A percentile compares a stretch with the other conserved stretches of the same genome.
These are phyloP conservation scores for Hydrolagus affinis DNA, from an alignment of 2,113 vertebrate genomes.

Conservation along the genomic window DNA sequence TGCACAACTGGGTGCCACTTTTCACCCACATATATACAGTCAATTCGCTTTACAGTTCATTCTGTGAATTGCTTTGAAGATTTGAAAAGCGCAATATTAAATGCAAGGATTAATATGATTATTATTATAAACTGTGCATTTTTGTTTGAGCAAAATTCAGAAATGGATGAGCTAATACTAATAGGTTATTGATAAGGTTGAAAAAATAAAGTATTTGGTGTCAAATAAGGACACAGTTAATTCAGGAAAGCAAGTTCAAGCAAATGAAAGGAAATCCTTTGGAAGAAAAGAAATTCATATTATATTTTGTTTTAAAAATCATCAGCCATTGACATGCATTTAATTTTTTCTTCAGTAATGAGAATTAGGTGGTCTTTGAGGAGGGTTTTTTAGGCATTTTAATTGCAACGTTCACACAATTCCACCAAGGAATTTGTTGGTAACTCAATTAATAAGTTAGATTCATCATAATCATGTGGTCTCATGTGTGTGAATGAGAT, in stretches of 20 bases:
- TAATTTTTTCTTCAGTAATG: constrained; percentile 14
- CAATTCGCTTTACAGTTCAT: too few species aligned
- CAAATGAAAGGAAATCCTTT: not conserved
- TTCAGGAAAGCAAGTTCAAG: not conserved
- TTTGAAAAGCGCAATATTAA: too few species aligned
- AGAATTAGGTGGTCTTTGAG: not conserved
- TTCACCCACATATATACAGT: too few species aligned
- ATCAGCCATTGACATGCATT: not conserved
- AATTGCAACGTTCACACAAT: not conserved
- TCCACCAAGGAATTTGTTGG: not conserved
- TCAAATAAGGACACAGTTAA: not conserved
- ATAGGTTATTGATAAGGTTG: not conserved
- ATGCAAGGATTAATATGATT: too few species aligned
- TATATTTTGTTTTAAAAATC: not conserved
- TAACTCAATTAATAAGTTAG: not conserved
- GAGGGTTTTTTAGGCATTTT: not conserved
- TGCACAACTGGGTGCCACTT: too few species aligned
- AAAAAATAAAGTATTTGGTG: not conserved
- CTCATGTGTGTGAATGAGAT: not conserved
- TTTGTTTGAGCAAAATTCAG: not conserved
- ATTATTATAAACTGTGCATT: too few species aligned
- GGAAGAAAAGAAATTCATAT: not conserved
- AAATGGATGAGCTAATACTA: not conserved
- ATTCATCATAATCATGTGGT: not conserved
- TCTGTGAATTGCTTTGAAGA: too few species aligned